A percentile compares a stretch with the other conserved stretches of the same genome.
phyloP scores from a whole-genome alignment of 2,888 invertebrate species.

The Hermodice carunculata region DNA sequence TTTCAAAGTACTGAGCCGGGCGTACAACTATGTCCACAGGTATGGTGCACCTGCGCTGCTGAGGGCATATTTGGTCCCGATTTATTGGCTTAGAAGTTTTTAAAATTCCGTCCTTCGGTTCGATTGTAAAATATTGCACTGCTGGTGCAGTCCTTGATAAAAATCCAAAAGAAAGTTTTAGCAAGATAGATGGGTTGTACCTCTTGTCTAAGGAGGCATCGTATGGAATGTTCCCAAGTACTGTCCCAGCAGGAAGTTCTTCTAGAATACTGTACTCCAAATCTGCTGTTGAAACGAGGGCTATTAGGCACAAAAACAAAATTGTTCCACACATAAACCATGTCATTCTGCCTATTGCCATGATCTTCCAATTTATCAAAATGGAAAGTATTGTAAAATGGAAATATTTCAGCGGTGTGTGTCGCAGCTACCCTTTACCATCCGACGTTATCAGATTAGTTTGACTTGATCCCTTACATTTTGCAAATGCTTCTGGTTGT shows the following conservation, averaged over 20 bases:
- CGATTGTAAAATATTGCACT: constrained; percentile 8
- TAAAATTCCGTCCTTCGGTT: constrained; percentile 8
- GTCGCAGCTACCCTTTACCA: too few species aligned
- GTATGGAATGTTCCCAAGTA: constrained; percentile 21
- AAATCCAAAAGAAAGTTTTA: constrained; percentile 18
- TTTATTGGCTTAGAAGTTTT: constrained; percentile 19
- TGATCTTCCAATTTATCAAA: too few species aligned
- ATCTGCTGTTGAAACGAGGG: too few species aligned
- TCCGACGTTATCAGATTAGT: too few species aligned
- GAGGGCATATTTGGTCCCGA: constrained; percentile 23
- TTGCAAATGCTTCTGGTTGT: too few species aligned
- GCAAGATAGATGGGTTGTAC: constrained; percentile 8
- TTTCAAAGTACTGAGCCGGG: constrained; percentile 20
- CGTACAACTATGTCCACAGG: constrained; percentile 15
- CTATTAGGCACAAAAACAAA: too few species aligned
- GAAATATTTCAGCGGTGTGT: too few species aligned
- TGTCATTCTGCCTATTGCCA: too few species aligned
- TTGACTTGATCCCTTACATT: too few species aligned
- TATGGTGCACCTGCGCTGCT: constrained; percentile 7
- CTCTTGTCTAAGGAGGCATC: constrained; percentile 12
- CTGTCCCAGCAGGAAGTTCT: constrained; percentile 7
- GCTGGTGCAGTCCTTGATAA: constrained; percentile 13
- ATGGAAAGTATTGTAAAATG: too few species aligned
- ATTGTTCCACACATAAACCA: too few species aligned
- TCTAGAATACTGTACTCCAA: constrained; percentile 21